Evolutionary conservation across 2,113 vertebrate species (phyloP).

Genomic region (Tragelaphus scriptus): DNA sequence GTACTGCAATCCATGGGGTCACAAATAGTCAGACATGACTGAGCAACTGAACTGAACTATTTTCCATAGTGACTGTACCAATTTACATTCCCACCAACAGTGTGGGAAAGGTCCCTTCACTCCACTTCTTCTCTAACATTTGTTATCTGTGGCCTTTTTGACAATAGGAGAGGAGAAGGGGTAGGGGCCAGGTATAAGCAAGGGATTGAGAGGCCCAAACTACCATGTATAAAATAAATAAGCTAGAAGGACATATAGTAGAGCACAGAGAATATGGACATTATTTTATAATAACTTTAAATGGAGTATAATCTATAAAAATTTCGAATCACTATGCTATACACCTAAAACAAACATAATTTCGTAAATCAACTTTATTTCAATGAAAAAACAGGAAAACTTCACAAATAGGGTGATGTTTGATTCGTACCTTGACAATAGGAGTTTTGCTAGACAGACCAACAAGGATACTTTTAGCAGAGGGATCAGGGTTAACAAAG

Average conservation of each 20-base stretch:
- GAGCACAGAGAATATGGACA: not conserved
- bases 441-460: not conserved
- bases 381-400: not conserved
- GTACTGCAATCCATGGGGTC: not conserved
- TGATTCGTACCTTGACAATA: not conserved
- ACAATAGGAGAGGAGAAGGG: not conserved
- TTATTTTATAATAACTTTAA: not conserved
- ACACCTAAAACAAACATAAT: not conserved
- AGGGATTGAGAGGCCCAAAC: not conserved
- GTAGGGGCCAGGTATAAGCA: not conserved
- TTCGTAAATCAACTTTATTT: not conserved
- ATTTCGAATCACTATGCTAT: not conserved
- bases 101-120: too few relatives aligned
- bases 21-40: rapidly evolving
- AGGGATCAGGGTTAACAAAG: not conserved
- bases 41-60: not conserved
- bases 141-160: not conserved
- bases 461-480: not conserved
- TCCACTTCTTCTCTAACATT: not conserved
- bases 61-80: not conserved
- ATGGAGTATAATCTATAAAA: not conserved
- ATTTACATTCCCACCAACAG: not conserved
- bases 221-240: not conserved
- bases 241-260: not conserved
- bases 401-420: not conserved